A percentile compares a stretch with the other conserved stretches of the same genome.
These are phyloP conservation scores for Anas acuta DNA, from an alignment of 2,797 vertebrate species.

Conservation along the genomic window DNA sequence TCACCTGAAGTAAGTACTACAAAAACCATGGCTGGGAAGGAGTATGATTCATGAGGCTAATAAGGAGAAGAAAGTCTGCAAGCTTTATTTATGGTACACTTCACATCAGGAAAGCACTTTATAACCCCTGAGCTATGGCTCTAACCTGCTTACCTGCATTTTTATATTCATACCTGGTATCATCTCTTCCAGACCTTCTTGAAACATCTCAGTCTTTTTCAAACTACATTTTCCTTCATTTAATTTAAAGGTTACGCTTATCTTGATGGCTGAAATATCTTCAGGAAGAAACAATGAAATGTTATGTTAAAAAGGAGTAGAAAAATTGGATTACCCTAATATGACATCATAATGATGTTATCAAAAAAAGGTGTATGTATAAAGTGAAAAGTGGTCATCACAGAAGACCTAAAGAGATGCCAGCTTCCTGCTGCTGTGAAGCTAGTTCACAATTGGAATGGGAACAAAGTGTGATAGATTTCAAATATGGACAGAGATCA, in stretches of 20 bases:
- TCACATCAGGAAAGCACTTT: background rate
- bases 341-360: background rate
- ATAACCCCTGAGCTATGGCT: background rate
- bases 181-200: constrained; percentile 83
- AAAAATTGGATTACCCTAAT: background rate
- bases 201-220: constrained; percentile 89
- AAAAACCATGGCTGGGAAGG: background rate
- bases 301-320: constrained; percentile 54
- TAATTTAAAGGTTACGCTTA: constrained; percentile 92
- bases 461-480: background rate
- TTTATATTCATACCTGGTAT: constrained; percentile 86
- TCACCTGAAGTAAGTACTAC: background rate
- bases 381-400: background rate
- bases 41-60: background rate
- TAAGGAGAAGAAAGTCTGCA: background rate
- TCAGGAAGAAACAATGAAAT: constrained; percentile 77
- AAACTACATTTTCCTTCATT: constrained; percentile 92
- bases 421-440: background rate
- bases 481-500: background rate
- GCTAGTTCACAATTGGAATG: background rate
- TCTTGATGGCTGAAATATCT: constrained; percentile 85
- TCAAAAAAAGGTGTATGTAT: background rate
- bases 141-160: constrained; percentile 19
- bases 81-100: background rate
- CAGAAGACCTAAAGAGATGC: background rate